These are phyloP conservation scores for human (Homo sapiens) DNA, from an alignment of 2,113 vertebrate species.

Conservation along the genomic window DNA sequence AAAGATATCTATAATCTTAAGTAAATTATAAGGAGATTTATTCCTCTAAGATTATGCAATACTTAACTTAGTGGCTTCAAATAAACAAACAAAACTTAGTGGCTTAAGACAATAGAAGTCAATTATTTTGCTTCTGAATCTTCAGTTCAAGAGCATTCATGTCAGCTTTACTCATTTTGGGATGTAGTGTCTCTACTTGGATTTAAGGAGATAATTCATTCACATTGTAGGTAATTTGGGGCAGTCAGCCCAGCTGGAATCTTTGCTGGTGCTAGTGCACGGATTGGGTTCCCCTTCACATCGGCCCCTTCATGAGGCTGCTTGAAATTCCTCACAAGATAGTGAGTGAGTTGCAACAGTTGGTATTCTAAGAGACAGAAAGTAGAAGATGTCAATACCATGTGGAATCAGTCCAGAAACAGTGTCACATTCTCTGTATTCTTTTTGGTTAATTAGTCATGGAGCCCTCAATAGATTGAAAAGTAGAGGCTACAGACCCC, in stretches of 20 bases:
- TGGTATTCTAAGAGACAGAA: not conserved
- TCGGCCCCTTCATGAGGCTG: fast-evolving
- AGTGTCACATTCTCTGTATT: not conserved
- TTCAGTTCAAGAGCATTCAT: not conserved
- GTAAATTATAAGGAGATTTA: not conserved
- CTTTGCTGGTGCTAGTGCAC: fast-evolving
- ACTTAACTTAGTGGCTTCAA: not conserved
- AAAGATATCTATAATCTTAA: not conserved
- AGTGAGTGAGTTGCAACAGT: not conserved
- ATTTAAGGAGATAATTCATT: not conserved
- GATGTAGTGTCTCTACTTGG: not conserved
- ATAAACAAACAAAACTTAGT: not conserved
- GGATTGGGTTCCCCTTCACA: not conserved
- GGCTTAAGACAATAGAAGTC: not conserved
- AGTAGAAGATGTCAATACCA: not conserved
- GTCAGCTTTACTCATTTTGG: not conserved
- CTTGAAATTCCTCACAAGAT: not conserved
- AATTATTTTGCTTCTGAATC: not conserved
- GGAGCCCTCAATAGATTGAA: not conserved
- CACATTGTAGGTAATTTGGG: not conserved
- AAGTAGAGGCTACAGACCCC: not conserved
- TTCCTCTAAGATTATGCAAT: not conserved
- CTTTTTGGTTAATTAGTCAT: not conserved
- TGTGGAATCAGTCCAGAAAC: not conserved
- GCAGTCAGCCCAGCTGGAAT: not conserved